Base-by-base conservation (phyloP, 2,797 vertebrate species). In the Carcharodon carcharias region DNA sequence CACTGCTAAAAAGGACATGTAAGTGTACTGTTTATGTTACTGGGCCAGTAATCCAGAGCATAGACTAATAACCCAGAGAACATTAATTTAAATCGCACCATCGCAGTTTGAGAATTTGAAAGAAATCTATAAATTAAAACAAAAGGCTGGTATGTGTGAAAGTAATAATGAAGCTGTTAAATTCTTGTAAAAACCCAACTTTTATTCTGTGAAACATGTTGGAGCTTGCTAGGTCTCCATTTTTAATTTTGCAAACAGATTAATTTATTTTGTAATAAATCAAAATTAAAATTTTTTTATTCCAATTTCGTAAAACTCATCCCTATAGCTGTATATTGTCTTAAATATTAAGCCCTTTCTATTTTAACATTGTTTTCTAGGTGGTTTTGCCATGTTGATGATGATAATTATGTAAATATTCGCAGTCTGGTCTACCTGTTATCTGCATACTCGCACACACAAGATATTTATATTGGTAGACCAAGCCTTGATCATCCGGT, bases 381-480 rank as follows among this genome's bases (percentile, higher is more conserved):
- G 97, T 99, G 99, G 99, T 99, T 99, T 97, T 99, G 99, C 97
- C 99, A 99, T 0, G 97, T 99, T 97, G 99, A 99, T 0, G 99
- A 99, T n/a, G 99, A 99, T 97, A 99, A 99, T 97, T 99, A 99
- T 0, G 98, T 99, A 97, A 98, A 99, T 96, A 97, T 99, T 40
- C 97, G 97, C 40, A 98, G 98, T 95, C 97, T 99, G 96, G 97
- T 99, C 96, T 98, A 2, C n/a, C 97, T 99, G 95, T 97, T 99
- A 0, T 98, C 99, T 5, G 97, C 98, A 54, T 99, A 99, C 97
- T 99, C 99, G 23, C 99, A 99, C 97, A 99, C 98, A 96, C 98
- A 99, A 97, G 99, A 99, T 23, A 97, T 99, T 26, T 99, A 99
- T 40, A 98, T 99, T 97, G 99, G 99, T 63, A 98, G 99, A 96